Conservation (phyloP, 2,888 invertebrate species). For the Andrena bucephala region DNA sequence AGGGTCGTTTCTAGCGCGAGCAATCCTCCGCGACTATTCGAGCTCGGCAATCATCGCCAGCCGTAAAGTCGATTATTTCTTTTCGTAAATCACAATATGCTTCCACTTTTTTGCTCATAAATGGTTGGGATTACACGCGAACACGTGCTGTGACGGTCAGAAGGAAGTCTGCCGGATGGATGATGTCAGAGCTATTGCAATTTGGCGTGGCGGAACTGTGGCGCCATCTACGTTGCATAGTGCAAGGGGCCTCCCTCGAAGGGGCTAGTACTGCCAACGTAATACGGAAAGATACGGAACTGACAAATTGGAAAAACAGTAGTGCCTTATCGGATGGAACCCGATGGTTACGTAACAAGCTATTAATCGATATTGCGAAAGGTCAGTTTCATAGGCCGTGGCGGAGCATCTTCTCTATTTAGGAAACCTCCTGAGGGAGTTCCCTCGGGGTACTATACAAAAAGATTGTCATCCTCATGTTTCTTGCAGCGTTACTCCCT, state of each 20-base stretch:
- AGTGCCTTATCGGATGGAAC: slow-evolving; percentile 19
- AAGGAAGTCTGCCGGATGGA: no score
- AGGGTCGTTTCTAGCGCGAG: slow-evolving; percentile 37
- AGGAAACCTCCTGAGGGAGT: slow-evolving; percentile 56
- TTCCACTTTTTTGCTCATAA: not conserved
- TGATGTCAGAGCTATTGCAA: no score
- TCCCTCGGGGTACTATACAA: slow-evolving; percentile 33
- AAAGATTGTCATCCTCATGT: not conserved
- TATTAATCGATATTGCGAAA: slow-evolving; percentile 72
- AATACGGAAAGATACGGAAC: not conserved
- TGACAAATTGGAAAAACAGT: slow-evolving; percentile 42
- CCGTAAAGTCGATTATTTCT: slow-evolving; percentile 44
- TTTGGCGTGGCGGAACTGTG: no score
- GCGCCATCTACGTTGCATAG: no score
- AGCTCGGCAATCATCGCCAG: slow-evolving; percentile 43
- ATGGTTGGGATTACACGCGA: no score
- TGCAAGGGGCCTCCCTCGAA: not conserved
- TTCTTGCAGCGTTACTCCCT: not conserved
- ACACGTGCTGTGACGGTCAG: no score
- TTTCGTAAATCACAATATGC: slow-evolving; percentile 22
- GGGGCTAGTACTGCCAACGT: not conserved
- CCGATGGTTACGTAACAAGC: slow-evolving; percentile 59
- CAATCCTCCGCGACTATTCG: slow-evolving; percentile 35
- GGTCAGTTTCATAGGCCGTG: slow-evolving; percentile 66
- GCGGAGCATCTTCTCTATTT: slow-evolving; percentile 45